Base-by-base conservation (phyloP, 1,140 invertebrate species). In the Danaus melanippus region DNA sequence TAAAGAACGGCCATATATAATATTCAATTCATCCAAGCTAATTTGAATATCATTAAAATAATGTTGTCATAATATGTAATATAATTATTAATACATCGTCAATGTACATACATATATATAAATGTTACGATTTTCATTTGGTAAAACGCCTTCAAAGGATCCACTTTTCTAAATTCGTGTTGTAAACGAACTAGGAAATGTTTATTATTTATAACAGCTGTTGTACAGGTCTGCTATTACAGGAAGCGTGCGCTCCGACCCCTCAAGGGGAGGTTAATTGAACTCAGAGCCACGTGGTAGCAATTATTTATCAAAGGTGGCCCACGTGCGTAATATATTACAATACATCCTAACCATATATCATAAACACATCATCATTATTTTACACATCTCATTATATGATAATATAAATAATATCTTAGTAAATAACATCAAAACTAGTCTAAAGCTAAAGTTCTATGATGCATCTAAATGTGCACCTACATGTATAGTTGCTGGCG, bases 251-350 rank as follows among this genome's bases (percentile, higher is more conserved):
- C 75, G 69, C 63, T 62, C 60, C 66, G 48, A 65, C 73, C 73
- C 67, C 67, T 64, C 60, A 60, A 17, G 65, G 62, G 72, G 67
- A 66, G 68, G 71, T 74, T 86, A 84, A 83, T 83, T 86, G 77
- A 70, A 71, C 69, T 67, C 58, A 64, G 51, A 55, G 53, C 77
- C 83, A 86, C 83, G 83, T 86, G 83, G 70, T 21, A 75, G 47
- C 75, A 86, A 86, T 83, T 86, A 86, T 86, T 86, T 84, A 86
- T 80, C 71, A 74, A 66, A 75, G 64, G 70, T 71, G 60, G 55
- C 41, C 77, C 83, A 86, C 83, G 83, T 86, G 83, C 62, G 66
- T 53, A 54, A 32, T 32, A 7, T 32, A 7, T 32, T 7, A 32
- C 21, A 32, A 32, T 32, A 32, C 21, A 32, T 32, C 21, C 21